Conservation (phyloP, 2,113 vertebrate species). For the Maccullochella peelii region DNA sequence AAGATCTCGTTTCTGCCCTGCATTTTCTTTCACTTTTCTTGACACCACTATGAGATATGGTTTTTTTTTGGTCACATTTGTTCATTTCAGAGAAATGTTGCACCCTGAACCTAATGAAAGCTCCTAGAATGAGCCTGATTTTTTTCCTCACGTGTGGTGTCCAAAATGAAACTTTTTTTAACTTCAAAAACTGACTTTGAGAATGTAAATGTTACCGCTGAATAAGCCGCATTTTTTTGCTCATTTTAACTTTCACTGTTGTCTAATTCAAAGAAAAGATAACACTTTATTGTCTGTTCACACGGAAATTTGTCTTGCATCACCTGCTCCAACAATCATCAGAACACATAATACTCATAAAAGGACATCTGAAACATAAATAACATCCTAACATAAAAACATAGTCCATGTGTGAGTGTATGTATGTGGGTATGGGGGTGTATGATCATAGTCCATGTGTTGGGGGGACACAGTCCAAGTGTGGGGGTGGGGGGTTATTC, state of each 20-base stretch:
- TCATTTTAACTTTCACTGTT: background rate
- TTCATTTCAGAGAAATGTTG: background rate
- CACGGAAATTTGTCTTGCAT: no score
- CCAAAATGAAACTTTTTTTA: background rate
- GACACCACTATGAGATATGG: background rate
- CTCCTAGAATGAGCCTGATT: background rate
- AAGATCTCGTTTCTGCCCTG: background rate
- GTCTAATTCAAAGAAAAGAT: background rate
- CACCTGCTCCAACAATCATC: no score
- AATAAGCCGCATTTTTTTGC: background rate
- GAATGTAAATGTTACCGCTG: background rate
- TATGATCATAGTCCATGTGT: no score
- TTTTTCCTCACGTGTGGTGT: background rate
- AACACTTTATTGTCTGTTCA: no score
- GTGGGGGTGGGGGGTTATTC: no score
- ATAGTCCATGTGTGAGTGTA: no score
- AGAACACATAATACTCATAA: no score
- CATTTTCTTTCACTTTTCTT: background rate
- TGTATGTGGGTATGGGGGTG: no score
- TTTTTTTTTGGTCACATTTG: background rate
- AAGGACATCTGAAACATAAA: no score
- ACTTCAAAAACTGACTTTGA: background rate
- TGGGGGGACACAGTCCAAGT: no score
- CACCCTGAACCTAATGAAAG: background rate
- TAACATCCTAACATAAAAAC: no score